Evolutionary conservation across 2,113 vertebrate species (phyloP).

Genomic region (Sprattus sprattus): DNA sequence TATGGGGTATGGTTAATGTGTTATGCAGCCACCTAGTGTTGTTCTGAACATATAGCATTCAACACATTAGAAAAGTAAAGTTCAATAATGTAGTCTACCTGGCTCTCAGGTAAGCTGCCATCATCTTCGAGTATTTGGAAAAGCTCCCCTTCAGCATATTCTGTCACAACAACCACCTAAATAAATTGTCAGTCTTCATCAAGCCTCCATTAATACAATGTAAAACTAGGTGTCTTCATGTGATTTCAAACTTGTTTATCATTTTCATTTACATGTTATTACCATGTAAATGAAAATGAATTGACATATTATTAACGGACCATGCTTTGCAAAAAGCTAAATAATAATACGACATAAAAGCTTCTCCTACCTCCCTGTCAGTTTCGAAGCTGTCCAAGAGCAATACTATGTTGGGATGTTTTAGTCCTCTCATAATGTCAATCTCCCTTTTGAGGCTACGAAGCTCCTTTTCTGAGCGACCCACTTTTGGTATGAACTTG

Average conservation of each 20-base stretch:
- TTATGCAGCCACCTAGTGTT: neutral
- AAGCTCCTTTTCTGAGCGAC: constrained; percentile 88
- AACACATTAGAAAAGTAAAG: neutral
- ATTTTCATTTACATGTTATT: too few relatives aligned
- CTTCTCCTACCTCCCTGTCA: constrained; percentile 78
- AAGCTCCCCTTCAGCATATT: constrained; percentile 93
- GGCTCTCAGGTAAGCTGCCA: constrained; percentile 83
- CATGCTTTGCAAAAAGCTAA: neutral
- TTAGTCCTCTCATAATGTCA: constrained; percentile 88
- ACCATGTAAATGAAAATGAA: neutral
- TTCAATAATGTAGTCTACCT: constrained; percentile 66
- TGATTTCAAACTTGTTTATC: neutral
- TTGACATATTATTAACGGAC: neutral
- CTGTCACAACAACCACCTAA: constrained; percentile 95
- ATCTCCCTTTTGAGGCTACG: constrained; percentile 86
- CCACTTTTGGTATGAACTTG: constrained; percentile 93
- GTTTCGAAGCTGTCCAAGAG: constrained; percentile 96
- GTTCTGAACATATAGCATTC: neutral
- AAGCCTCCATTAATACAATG: neutral
- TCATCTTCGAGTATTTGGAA: constrained; percentile 96
- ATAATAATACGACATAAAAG: neutral
- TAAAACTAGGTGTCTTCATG: neutral
- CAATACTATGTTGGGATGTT: constrained; percentile 91
- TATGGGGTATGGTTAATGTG: neutral
- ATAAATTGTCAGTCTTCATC: neutral